Conservation (phyloP, 2,888 invertebrate genomes). For the Macaria notata region DNA sequence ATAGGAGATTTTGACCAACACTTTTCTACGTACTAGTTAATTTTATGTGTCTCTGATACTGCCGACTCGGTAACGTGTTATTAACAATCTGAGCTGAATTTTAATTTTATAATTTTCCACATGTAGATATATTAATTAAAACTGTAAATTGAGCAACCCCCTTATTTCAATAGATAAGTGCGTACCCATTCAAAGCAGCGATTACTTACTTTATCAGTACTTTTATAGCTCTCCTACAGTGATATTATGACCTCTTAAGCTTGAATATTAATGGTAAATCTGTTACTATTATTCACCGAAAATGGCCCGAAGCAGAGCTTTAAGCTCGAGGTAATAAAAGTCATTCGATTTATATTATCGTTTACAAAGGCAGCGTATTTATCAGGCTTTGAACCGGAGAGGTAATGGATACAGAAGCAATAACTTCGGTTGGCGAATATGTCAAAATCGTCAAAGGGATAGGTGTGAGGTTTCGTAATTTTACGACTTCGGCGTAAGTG, state of each 20-base stretch:
- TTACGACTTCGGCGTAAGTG: constrained; percentile 55
- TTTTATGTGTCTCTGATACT: too few species aligned
- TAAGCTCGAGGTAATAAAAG: constrained; percentile 13
- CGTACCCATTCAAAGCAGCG: too few species aligned
- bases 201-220: constrained; percentile 21
- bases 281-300: constrained; percentile 34
- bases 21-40: too few species aligned
- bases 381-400: constrained; percentile 29
- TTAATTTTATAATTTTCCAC: too few species aligned
- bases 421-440: constrained; percentile 29
- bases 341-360: constrained; percentile 18
- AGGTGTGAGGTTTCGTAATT: constrained; percentile 40
- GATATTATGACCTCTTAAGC: constrained; percentile 47
- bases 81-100: too few species aligned
- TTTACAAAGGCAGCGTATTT: constrained; percentile 22
- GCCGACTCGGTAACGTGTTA: too few species aligned
- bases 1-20: too few species aligned
- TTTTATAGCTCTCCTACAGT: constrained; percentile 39
- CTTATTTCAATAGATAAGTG: too few species aligned
- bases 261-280: constrained; percentile 49
- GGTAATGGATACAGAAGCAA: constrained; percentile 30
- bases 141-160: too few species aligned
- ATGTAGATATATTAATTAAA: too few species aligned
- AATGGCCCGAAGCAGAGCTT: constrained; percentile 8
- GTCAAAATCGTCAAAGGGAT: constrained; percentile 32